Conservation (phyloP, 1,140 invertebrate genomes). For the Formica selysi region DNA sequence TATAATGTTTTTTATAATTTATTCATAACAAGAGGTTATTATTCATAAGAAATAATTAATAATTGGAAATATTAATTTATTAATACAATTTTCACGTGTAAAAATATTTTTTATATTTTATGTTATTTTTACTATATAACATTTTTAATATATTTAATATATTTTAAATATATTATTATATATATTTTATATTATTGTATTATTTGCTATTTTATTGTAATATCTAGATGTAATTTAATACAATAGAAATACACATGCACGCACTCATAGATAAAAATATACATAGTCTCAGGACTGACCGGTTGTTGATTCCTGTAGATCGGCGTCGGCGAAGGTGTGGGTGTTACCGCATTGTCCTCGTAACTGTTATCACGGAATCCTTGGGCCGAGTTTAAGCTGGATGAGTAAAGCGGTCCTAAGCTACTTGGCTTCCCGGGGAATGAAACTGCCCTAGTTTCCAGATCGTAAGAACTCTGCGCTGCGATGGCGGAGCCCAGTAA, state of each 20-base stretch:
- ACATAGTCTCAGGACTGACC: slow-evolving; percentile 62
- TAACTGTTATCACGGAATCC: slow-evolving; percentile 85
- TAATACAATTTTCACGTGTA: too few species aligned
- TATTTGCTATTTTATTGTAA: too few species aligned
- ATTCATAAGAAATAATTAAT: too few species aligned
- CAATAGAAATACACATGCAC: not conserved
- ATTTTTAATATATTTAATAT: too few species aligned
- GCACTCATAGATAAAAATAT: not conserved
- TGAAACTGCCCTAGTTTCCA: slow-evolving; percentile 81
- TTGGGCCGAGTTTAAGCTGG: slow-evolving; percentile 76
- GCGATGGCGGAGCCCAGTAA: slow-evolving; percentile 78
- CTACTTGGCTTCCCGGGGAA: slow-evolving; percentile 80
- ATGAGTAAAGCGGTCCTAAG: slow-evolving; percentile 81
- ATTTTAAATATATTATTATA: too few species aligned
- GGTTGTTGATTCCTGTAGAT: slow-evolving; percentile 78
- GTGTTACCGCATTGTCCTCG: slow-evolving; percentile 85
- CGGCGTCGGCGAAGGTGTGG: slow-evolving; percentile 83
- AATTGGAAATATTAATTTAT: too few species aligned
- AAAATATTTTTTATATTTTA: too few species aligned
- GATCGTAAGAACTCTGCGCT: slow-evolving; percentile 81
- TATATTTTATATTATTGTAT: too few species aligned
- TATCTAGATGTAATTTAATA: not conserved
- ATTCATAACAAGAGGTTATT: too few species aligned
- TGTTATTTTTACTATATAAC: too few species aligned
- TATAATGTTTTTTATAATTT: too few species aligned